Evolutionary conservation across 1,140 invertebrate genomes (phyloP), one percentile per base, ranked within the genome.

Genomic region (Neodiprion fabricii): DNA sequence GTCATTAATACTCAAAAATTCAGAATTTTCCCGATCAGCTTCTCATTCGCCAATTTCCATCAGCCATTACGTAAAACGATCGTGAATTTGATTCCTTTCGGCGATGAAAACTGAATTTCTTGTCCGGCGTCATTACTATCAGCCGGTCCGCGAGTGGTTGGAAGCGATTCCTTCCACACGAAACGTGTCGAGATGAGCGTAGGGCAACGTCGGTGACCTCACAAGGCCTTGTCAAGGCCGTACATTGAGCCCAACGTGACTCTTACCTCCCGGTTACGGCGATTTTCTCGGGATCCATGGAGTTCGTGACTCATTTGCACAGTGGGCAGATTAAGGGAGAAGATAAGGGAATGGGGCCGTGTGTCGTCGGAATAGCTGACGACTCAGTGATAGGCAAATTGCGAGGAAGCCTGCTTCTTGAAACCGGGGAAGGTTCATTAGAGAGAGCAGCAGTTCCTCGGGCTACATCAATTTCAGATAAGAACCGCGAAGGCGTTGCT

Each of bases 161-260:
- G 75, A 70, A 21, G 14, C 74, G 71, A 61, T 14, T 11, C 74
- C 72, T 80, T 82, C 81, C 79, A 74, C 73, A 49, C 75, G 53
- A 53, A 70, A 73, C 61, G 77, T 77, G 75, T 67, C 66, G 76
- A 76, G 80, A 40, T 40, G 80, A 81, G 78, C 77, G 82, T 75
- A 80, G 81, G 83, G 84, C 83, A 85, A 85, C 85, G 87, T 87
- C 86, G 84, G 84, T 80, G 86, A 88, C 85, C 87, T 85, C 81
- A 82, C 86, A 86, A 87, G 86, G 86, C 80, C 86, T 81, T 83
- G 73, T 83, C 85, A 88, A 88, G 87, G 87, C 83, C 86, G 86
- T 86, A 83, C 86, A 81, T 86, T 87, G 85, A 87, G 86, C 84
- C 80, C 80, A 76, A 80, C 74, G 67, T 79, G 74, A 80, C 79